Evolutionary conservation across 1,140 invertebrate genomes (phyloP), one percentile per base, ranked within the genome.

Genomic region (Armadillidium nasatum): DNA sequence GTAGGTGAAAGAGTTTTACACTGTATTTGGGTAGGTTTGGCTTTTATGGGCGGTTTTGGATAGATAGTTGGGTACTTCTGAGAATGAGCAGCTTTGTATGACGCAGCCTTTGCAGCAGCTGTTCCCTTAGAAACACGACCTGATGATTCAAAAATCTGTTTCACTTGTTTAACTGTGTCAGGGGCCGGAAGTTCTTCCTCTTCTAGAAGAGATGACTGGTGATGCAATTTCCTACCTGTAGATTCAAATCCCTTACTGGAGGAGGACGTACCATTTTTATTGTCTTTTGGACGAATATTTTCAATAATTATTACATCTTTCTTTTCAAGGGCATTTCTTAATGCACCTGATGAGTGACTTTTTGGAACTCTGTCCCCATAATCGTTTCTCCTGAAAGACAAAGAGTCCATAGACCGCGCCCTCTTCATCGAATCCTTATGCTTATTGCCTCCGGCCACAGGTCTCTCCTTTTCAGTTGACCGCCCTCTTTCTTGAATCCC

Each of bases 101-200:
- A 78, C 9, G 80, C 79, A 43, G 73, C 67, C 9, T 69, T 75
- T 19, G 82, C 80, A n/a, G 80, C 79, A 54, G 78, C 73, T 43
- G 74, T 75, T 6, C 78, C 44, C 11, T 60, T 60, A 43, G 78
- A 46, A 3, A 54, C 22, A 9, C 68, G 54, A 13, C 67, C 72
- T 15, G 33, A 69, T 10, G 88, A 87, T 84, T 95, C 93, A 84
- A 95, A 95, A 82, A 94, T 91, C 81, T 90, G 89, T 78, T 93
- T 88, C 0, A 91, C 91, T 68, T 92, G 91, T 82, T 92, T 93
- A 54, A 95, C 93, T 69, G 93, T 88, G 87, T 94, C 93, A 0
- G 91, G 90, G 3, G 92, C 92, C 2, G 93, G 93, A 21, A 93
- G 87, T 79, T 94, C 93, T 0, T 89, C 90, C 66, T 93, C 91